Evolutionary conservation across 2,888 invertebrate species (phyloP).

Genomic region (Lasioglossum villosulum): DNA sequence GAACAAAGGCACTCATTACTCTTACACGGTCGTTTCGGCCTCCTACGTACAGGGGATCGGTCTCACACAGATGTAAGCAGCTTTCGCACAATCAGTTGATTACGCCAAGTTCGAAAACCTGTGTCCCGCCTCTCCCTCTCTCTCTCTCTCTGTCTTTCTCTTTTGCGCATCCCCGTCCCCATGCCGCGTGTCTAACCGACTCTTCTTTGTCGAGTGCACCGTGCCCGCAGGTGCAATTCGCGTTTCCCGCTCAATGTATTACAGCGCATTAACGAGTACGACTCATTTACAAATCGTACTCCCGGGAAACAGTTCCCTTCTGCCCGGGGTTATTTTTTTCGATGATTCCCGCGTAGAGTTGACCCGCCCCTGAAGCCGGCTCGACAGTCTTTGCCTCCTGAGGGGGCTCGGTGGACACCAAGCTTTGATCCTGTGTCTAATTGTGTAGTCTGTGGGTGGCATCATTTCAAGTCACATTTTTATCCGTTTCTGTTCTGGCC

Average conservation of each 20-base stretch:
- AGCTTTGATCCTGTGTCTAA: not conserved
- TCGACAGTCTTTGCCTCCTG: constrained; percentile 7
- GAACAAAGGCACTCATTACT: constrained; percentile 55
- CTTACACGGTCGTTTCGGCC: constrained; percentile 48
- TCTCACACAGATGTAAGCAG: constrained; percentile 51
- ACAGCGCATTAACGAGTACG: constrained; percentile 64
- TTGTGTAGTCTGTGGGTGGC: not conserved
- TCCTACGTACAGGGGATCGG: constrained; percentile 50
- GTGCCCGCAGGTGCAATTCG: constrained; percentile 64
- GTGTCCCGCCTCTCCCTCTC: constrained; percentile 22
- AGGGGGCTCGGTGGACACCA: not conserved
- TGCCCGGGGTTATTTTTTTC: constrained; percentile 15
- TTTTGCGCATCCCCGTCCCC: not conserved
- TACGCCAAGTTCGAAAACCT: constrained; percentile 58
- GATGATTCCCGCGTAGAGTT: constrained; percentile 38
- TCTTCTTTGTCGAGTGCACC: constrained; percentile 54
- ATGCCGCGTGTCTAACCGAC: constrained; percentile 45
- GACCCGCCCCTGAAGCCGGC: not conserved
- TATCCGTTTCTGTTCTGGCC: not conserved
- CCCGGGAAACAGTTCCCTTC: constrained; percentile 38
- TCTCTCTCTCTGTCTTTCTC: not conserved
- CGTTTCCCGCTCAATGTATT: constrained; percentile 59
- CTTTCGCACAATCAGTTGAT: constrained; percentile 60
- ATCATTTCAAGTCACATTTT: not conserved
- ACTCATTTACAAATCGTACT: constrained; percentile 66